Conservation (phyloP, 2,888 invertebrate genomes). For the Phrixothrix hirtus region DNA sequence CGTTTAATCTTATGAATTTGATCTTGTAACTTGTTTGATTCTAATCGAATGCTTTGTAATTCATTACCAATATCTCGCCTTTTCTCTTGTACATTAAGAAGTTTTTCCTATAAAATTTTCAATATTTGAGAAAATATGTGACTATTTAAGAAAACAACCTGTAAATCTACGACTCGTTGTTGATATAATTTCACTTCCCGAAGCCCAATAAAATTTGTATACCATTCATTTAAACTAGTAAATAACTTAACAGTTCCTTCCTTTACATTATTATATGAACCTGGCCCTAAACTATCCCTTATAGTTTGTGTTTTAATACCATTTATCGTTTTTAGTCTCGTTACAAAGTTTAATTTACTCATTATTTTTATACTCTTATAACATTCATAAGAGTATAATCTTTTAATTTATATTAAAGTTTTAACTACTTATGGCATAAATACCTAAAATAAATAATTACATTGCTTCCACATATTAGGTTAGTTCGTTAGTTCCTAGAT, state of each 20-base stretch:
- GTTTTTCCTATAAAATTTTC: slow-evolving; percentile 60
- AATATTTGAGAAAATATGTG: too few relatives aligned
- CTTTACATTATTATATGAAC: too few relatives aligned
- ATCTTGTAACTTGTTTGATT: slow-evolving; percentile 71
- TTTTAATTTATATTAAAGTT: too few relatives aligned
- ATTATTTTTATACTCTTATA: not conserved
- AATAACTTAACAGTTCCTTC: not conserved
- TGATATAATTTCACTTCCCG: slow-evolving; percentile 78
- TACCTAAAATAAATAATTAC: too few relatives aligned
- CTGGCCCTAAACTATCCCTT: too few relatives aligned
- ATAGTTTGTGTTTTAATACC: too few relatives aligned
- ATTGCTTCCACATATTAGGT: too few relatives aligned
- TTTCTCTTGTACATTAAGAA: slow-evolving; percentile 67
- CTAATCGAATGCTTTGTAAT: slow-evolving; percentile 64
- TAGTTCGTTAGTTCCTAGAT: too few relatives aligned
- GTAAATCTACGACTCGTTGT: slow-evolving; percentile 70
- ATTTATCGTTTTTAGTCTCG: not conserved
- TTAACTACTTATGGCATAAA: too few relatives aligned
- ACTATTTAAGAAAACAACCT: too few relatives aligned
- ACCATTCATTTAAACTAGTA: slow-evolving; percentile 58
- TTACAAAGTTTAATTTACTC: not conserved
- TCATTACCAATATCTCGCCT: slow-evolving; percentile 66
- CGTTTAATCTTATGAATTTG: slow-evolving; percentile 77
- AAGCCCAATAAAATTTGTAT: slow-evolving; percentile 76
- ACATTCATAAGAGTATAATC: too few relatives aligned